Conservation (phyloP, 2,888 invertebrate species). For the Megastigmus dorsalis region DNA sequence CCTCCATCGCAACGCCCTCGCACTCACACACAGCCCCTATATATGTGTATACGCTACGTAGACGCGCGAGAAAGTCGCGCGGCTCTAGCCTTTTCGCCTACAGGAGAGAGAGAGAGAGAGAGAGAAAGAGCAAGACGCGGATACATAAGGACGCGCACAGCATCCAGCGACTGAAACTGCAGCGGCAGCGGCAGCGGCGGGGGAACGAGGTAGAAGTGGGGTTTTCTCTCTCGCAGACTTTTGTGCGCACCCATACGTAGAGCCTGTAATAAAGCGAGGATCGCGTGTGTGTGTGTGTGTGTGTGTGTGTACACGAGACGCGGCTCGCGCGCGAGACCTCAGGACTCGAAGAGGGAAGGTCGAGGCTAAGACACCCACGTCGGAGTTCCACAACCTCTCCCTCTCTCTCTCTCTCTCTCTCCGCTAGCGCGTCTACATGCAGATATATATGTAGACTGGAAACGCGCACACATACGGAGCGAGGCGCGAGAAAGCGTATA, state of each 20-base stretch:
- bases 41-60: not conserved
- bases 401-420: not conserved
- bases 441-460: no score
- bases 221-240: not conserved
- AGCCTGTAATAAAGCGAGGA: no score
- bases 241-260: not conserved
- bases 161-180: no score
- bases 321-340: slow-evolving; percentile 40
- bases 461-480: not conserved
- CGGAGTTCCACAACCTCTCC: slow-evolving; percentile 47
- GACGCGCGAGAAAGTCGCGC: not conserved
- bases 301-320: no score
- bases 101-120: not conserved
- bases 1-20: not conserved
- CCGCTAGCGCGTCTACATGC: no score
- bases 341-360: slow-evolving; percentile 58
- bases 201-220: slow-evolving; percentile 18
- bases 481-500: not conserved
- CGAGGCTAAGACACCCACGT: slow-evolving; percentile 61
- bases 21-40: not conserved
- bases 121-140: not conserved
- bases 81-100: not conserved
- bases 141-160: no score
- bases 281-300: no score
- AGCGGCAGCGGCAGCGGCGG: no score